Conservation (phyloP, 2,113 vertebrate genomes). For the Sporophila hypoxantha region DNA sequence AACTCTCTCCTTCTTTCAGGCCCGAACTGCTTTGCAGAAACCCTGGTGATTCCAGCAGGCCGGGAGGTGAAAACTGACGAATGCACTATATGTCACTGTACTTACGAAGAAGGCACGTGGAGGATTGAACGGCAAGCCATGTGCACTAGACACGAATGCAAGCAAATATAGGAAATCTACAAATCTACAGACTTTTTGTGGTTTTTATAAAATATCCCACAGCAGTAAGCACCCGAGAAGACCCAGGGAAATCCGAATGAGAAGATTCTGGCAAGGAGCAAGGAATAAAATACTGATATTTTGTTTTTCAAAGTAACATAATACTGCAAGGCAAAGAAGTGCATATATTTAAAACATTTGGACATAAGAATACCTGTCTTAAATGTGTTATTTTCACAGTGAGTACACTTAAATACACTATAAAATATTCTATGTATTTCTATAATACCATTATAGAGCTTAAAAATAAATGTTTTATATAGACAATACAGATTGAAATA, state of each 20-base stretch:
- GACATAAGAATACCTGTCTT: slow-evolving; percentile 64
- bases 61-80: slow-evolving; percentile 94
- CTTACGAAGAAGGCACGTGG: slow-evolving; percentile 96
- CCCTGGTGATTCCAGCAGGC: slow-evolving; percentile 90
- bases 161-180: slow-evolving; percentile 76
- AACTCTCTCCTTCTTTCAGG: slow-evolving; percentile 70
- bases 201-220: slow-evolving; percentile 56
- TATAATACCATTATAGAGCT: slow-evolving; percentile 67
- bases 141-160: slow-evolving; percentile 95
- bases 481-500: slow-evolving; percentile 65
- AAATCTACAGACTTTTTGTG: background rate
- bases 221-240: background rate
- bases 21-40: slow-evolving; percentile 96
- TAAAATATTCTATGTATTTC: slow-evolving; percentile 75
- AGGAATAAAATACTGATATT: slow-evolving; percentile 20
- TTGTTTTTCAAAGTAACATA: slow-evolving; percentile 48
- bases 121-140: slow-evolving; percentile 92
- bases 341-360: slow-evolving; percentile 55
- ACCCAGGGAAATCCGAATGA: background rate
- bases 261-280: slow-evolving; percentile 24
- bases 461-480: slow-evolving; percentile 77
- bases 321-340: slow-evolving; percentile 45
- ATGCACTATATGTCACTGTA: slow-evolving; percentile 97
- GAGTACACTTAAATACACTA: slow-evolving; percentile 66
- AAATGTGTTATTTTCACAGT: slow-evolving; percentile 81